phyloP scores from a whole-genome alignment of 2,113 vertebrate species.

The Lasiurus cinereus region DNA sequence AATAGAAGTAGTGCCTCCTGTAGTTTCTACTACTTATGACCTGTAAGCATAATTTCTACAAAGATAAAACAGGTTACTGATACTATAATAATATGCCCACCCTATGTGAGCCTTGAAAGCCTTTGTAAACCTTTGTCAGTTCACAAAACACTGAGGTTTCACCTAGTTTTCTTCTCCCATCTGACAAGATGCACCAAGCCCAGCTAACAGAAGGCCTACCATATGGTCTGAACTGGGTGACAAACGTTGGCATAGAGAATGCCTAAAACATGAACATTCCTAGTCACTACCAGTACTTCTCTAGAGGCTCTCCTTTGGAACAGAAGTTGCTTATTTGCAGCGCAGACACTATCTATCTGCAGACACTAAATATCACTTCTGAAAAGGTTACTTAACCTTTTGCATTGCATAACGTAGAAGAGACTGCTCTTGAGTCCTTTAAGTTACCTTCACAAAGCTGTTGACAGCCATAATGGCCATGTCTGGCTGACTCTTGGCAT shows the following conservation, averaged over 20 bases:
- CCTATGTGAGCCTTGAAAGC: background rate
- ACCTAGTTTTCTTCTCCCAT: conserved; percentile 21
- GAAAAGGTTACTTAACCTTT: conserved; percentile 24
- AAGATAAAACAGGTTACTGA: background rate
- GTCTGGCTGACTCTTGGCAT: conserved; percentile 98
- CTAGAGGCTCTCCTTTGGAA: conserved; percentile 15
- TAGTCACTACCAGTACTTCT: background rate
- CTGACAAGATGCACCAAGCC: conserved; percentile 6
- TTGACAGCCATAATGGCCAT: conserved; percentile 99
- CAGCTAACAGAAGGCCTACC: conserved; percentile 37
- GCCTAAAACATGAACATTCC: background rate
- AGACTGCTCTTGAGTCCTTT: background rate
- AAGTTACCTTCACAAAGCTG: conserved; percentile 98
- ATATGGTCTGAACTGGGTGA: conserved; percentile 26
- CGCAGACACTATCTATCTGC: background rate
- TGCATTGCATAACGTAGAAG: no score
- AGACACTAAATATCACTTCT: background rate
- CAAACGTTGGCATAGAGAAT: background rate
- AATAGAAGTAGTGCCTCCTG: background rate
- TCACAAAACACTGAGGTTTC: conserved; percentile 29
- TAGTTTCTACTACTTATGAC: background rate
- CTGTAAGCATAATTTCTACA: background rate
- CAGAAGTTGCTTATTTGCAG: conserved; percentile 19
- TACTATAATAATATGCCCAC: background rate
- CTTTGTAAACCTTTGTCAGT: background rate